Conservation (phyloP, 2,797 vertebrate genomes). For the Hyperoplus immaculatus region DNA sequence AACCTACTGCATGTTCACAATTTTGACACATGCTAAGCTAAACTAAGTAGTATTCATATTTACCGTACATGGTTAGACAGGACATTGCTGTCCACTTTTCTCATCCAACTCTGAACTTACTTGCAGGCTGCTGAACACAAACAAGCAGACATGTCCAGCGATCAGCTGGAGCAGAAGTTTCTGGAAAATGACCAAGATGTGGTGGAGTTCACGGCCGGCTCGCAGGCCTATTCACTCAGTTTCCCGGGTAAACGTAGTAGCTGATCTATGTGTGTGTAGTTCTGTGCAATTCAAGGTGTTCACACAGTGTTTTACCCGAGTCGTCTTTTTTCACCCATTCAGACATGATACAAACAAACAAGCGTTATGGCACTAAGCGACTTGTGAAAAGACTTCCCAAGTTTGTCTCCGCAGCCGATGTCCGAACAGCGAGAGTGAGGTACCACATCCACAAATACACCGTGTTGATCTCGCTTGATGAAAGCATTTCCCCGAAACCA, state of each 20-base stretch:
- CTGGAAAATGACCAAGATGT: conserved; percentile 61
- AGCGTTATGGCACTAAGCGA: conserved; percentile 71
- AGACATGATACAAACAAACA: conserved; percentile 87
- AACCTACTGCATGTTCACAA: not conserved
- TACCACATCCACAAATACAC: conserved; percentile 21
- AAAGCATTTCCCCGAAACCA: not conserved
- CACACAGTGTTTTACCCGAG: not conserved
- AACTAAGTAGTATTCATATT: not conserved
- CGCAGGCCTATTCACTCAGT: conserved; percentile 77
- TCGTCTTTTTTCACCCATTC: not conserved
- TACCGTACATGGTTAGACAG: too few species aligned
- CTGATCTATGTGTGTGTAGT: not conserved
- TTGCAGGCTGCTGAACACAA: conserved; percentile 52
- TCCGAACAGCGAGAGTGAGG: conserved; percentile 65
- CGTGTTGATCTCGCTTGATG: not conserved
- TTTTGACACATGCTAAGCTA: not conserved
- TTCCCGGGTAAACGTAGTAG: conserved; percentile 72
- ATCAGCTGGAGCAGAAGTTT: conserved; percentile 78
- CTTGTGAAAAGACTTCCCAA: conserved; percentile 76
- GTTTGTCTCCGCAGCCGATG: conserved; percentile 78
- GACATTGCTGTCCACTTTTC: not conserved
- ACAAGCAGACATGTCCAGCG: conserved; percentile 63
- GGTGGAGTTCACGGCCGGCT: conserved; percentile 77
- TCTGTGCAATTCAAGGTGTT: not conserved
- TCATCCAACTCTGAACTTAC: not conserved